phyloP scores from a whole-genome alignment of 92 coral and sea anemone species.

The Bergia sp. region DNA sequence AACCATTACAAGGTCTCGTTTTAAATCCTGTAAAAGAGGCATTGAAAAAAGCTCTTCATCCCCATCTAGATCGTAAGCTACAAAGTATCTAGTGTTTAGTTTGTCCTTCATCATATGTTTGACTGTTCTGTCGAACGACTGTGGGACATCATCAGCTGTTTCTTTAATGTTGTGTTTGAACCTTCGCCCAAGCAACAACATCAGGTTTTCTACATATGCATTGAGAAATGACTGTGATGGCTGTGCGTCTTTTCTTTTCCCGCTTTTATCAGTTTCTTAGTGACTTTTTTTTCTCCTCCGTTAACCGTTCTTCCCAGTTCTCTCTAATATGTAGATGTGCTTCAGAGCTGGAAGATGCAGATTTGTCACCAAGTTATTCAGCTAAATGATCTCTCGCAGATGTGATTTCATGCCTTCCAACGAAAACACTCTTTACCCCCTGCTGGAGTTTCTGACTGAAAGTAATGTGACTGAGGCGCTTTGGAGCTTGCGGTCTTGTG shows the following conservation, averaged over 20 bases:
- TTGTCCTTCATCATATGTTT: neutral
- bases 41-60: constrained; percentile 11
- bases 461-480: neutral
- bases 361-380: constrained; percentile 7
- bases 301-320: neutral
- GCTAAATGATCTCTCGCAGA: neutral
- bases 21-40: constrained; percentile 5
- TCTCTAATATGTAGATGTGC: neutral
- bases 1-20: constrained; percentile 2
- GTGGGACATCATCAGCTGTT: constrained; percentile 12
- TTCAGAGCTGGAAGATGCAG: constrained; percentile 27
- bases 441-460: constrained; percentile 24
- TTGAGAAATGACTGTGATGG: neutral
- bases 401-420: neutral
- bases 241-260: constrained; percentile 2
- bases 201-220: constrained; percentile 3
- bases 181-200: constrained; percentile 22
- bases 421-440: neutral
- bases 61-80: neutral
- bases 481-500: constrained; percentile 13
- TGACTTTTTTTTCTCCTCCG: neutral
- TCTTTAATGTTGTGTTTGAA: neutral
- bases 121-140: constrained; percentile 13
- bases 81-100: neutral
- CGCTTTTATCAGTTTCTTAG: neutral